phyloP scores from a whole-genome alignment of 2,797 vertebrate genomes.

The Enoplosus armatus region DNA sequence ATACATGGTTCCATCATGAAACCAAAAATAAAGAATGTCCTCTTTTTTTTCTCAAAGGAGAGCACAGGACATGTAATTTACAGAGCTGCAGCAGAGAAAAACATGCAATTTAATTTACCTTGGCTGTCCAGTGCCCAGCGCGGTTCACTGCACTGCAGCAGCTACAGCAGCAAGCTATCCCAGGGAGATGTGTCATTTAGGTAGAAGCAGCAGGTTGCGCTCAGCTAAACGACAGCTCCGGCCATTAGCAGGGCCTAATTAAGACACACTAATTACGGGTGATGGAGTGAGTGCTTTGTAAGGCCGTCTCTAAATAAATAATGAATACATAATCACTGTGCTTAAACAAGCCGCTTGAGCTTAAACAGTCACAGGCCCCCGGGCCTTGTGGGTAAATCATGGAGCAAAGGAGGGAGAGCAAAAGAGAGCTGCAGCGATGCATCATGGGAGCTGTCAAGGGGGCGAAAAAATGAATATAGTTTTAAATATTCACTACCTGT shows the following conservation, averaged over 20 bases:
- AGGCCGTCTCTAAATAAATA: conserved; percentile 76
- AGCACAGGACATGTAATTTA: neutral
- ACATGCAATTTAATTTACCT: conserved; percentile 10
- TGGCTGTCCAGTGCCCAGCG: conserved; percentile 34
- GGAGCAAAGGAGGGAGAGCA: conserved; percentile 45
- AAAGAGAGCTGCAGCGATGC: conserved; percentile 59
- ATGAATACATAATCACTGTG: conserved; percentile 80
- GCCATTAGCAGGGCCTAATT: conserved; percentile 83
- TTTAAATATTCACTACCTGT: conserved; percentile 78
- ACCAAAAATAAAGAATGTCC: neutral
- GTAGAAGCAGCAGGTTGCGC: conserved; percentile 74
- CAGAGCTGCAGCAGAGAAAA: conserved; percentile 17
- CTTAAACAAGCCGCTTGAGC: conserved; percentile 81
- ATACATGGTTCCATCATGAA: neutral
- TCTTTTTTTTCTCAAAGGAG: neutral
- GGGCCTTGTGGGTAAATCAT: conserved; percentile 69
- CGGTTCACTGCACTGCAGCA: conserved; percentile 45
- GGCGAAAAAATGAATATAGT: conserved; percentile 63
- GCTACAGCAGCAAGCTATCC: conserved; percentile 48
- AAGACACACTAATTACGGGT: conserved; percentile 85
- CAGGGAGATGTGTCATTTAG: conserved; percentile 77
- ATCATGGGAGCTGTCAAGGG: conserved; percentile 75
- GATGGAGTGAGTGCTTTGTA: conserved; percentile 81
- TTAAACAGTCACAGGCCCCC: conserved; percentile 70
- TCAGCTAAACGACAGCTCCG: conserved; percentile 78